A percentile compares a stretch with the other conserved stretches of the same genome.
phyloP scores from a whole-genome alignment of 2,113 vertebrate genomes.

The Sinosuthora webbiana region DNA sequence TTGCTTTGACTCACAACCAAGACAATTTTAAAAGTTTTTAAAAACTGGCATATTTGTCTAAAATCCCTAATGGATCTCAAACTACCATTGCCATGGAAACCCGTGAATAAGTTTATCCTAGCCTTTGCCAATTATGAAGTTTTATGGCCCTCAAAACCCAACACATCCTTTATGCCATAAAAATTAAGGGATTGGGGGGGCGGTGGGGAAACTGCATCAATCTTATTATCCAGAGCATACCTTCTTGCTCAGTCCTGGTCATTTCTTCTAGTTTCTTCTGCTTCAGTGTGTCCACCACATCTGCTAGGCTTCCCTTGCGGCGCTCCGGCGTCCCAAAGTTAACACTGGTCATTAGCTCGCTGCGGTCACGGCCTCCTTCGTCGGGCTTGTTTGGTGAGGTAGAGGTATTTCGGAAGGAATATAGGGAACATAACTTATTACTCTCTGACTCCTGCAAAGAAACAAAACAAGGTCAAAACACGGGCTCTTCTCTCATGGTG shows the following conservation, averaged over 20 bases:
- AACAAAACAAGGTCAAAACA: slow-evolving; percentile 56
- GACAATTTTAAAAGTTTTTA: slow-evolving; percentile 37
- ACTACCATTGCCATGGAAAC: slow-evolving; percentile 63
- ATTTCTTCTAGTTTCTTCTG: slow-evolving; percentile 99
- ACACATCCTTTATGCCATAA: slow-evolving; percentile 5
- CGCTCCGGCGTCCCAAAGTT: slow-evolving; percentile 97
- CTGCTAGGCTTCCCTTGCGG: slow-evolving; percentile 98
- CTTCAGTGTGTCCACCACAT: slow-evolving; percentile 98
- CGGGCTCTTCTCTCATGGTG: neutral
- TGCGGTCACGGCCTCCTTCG: slow-evolving; percentile 94
- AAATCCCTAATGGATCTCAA: slow-evolving; percentile 62
- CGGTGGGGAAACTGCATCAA: neutral
- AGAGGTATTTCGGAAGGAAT: slow-evolving; percentile 99
- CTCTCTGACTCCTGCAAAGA: slow-evolving; percentile 94
- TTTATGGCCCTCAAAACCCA: slow-evolving; percentile 37
- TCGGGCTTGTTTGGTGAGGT: slow-evolving; percentile 98
- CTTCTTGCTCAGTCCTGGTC: slow-evolving; percentile 98
- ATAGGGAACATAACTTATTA: slow-evolving; percentile 99
- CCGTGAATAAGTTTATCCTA: slow-evolving; percentile 55
- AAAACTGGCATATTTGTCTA: slow-evolving; percentile 50
- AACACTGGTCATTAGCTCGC: slow-evolving; percentile 92
- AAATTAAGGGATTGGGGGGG: neutral
- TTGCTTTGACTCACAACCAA: slow-evolving; percentile 45
- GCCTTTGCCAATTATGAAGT: slow-evolving; percentile 55
- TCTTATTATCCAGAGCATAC: slow-evolving; percentile 74